Evolutionary conservation across 1,140 invertebrate genomes (phyloP).

Genomic region (Drosophila arizonae): DNA sequence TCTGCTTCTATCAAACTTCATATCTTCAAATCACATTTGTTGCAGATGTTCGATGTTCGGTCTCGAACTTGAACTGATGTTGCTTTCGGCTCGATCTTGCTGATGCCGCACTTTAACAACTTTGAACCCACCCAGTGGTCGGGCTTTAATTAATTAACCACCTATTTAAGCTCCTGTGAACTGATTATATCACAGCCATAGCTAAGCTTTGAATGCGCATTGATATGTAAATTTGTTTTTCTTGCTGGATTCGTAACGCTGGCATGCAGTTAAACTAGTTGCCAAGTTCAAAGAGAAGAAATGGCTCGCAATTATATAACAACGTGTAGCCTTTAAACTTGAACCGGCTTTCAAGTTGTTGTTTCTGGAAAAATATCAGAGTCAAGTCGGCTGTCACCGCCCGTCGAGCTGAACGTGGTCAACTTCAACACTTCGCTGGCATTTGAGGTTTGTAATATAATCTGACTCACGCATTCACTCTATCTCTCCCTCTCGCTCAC

Average conservation of each 20-base stretch:
- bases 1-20: not conserved
- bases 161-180: conserved; percentile 59
- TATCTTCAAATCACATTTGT: not conserved
- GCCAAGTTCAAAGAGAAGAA: conserved; percentile 72
- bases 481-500: not conserved
- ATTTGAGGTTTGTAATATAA: conserved; percentile 20
- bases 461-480: not conserved
- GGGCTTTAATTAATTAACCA: conserved; percentile 62
- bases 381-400: not conserved
- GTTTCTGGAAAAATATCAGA: not conserved
- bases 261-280: conserved; percentile 22
- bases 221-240: conserved; percentile 69
- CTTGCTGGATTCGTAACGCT: conserved; percentile 27
- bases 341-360: conserved; percentile 38
- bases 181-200: conserved; percentile 66
- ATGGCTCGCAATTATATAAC: conserved; percentile 67
- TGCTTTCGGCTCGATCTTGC: not conserved
- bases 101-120: not conserved
- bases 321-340: conserved; percentile 55
- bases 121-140: conserved; percentile 1
- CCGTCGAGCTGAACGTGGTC: not conserved
- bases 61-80: not conserved
- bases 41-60: conserved; percentile 24
- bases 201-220: conserved; percentile 36
- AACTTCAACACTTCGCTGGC: conserved; percentile 16